Base-by-base conservation (phyloP, 2,113 vertebrate genomes). In the Nansenia antarctica region DNA sequence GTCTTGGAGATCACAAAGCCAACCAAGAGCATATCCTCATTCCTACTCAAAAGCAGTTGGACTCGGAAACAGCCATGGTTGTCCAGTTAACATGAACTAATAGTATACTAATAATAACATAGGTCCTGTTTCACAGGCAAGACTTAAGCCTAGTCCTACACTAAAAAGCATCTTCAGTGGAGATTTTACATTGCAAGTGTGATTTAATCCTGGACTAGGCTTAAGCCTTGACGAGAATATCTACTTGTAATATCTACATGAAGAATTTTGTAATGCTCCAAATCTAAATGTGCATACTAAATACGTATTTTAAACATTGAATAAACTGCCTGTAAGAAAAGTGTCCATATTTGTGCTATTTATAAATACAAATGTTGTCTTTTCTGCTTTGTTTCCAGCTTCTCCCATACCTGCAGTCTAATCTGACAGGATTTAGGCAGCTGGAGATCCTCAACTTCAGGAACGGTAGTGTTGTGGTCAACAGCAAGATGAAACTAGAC, bases 391-490 rank as follows among this genome's bases (percentile, higher is more conserved):
- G 66, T 67, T 72, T 77, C 30, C 92, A 99, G 97, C 91, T 98
- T 66, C 90, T 99, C 45, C 96, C 95, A 0, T 98, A 96, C 78
- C 93, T 98, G 1, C 90, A 87, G 49, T 94, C 95, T 75, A 98
- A 96, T 81, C 90, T 98, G 18, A 98, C 94, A 1, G 97, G 95
- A 69, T 98, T 99, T 78, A 98, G 95, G 75, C 92, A 98, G 47
- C 86, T 99, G 67, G 95, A 99, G 89, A 96, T 99, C 63, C 93
- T 99, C 7, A 97, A 93, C 89, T 98, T 98, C 87, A 92, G 92
- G 81, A 98, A 98, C 0, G 95, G 95, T 52, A 98, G 96, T 1
- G 93, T 99, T 63, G 95, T 97, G 37, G 93, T 99, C 18, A 97
- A 98, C 52, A 98, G 95, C 86, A 95, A 90, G 81, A 90, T 96